A percentile compares a stretch with the other conserved stretches of the same genome.
Conservation (phyloP, 2,888 invertebrate genomes). For the Papilio protenor region DNA sequence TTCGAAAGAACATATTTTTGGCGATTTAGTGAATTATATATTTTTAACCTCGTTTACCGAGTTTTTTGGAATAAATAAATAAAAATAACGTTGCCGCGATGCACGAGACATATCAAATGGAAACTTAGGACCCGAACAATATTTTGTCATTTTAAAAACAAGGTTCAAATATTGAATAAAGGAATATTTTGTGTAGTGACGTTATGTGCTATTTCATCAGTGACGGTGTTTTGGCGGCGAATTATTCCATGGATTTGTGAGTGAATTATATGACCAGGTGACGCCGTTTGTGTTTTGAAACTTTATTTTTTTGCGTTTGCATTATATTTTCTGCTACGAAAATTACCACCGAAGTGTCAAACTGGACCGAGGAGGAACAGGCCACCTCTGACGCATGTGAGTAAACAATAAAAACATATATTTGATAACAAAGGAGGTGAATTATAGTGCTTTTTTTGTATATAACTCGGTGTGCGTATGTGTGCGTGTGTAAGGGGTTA, state of each 20-base stretch:
- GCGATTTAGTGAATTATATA: conserved; percentile 69
- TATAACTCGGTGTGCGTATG: conserved; percentile 60
- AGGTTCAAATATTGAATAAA: conserved; percentile 54
- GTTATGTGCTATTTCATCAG: conserved; percentile 76
- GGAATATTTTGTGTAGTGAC: conserved; percentile 74
- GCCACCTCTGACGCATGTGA: conserved; percentile 83
- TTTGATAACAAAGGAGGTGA: conserved; percentile 55
- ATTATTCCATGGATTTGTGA: conserved; percentile 71
- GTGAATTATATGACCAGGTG: conserved; percentile 73
- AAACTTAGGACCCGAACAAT: conserved; percentile 82
- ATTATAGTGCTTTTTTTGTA: conserved; percentile 46
- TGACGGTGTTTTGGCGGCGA: conserved; percentile 73
- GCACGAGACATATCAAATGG: conserved; percentile 80
- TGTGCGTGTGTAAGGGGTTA: conserved; percentile 61
- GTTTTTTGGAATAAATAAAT: conserved; percentile 53
- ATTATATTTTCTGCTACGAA: conserved; percentile 59
- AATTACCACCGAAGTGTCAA: conserved; percentile 84
- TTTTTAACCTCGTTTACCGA: conserved; percentile 59
- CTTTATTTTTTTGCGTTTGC: conserved; percentile 69
- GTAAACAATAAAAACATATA: conserved; percentile 56
- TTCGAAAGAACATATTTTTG: conserved; percentile 64
- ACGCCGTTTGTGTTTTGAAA: conserved; percentile 67
- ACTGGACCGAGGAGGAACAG: conserved; percentile 82
- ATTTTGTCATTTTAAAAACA: conserved; percentile 65
- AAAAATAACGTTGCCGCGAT: conserved; percentile 58